These are phyloP conservation scores for Hyppa rectilinea DNA, from an alignment of 2,888 invertebrate genomes.

Conservation along the genomic window DNA sequence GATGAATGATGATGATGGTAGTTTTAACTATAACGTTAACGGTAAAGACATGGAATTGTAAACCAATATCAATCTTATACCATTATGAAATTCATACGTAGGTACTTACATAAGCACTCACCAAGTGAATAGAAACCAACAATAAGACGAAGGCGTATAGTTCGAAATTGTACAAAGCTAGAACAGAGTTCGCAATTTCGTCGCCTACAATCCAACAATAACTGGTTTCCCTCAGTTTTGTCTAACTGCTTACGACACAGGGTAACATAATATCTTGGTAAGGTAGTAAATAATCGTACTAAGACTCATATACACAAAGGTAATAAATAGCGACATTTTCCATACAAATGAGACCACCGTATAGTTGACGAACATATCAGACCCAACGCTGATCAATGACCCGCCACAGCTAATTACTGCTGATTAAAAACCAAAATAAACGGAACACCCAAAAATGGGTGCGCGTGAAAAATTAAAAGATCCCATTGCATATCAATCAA, in stretches of 20 bases:
- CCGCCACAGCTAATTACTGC: conserved; percentile 52
- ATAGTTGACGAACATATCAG: conserved; percentile 19
- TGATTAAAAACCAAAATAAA: conserved; percentile 38
- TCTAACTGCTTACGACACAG: conserved; percentile 17
- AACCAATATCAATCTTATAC: not conserved
- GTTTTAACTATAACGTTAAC: not conserved
- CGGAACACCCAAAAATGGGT: conserved; percentile 29
- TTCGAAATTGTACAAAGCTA: conserved; percentile 18
- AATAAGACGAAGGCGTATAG: conserved; percentile 26
- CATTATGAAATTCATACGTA: conserved; percentile 3
- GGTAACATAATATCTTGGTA: conserved; percentile 4
- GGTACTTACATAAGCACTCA: not conserved
- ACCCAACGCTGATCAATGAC: conserved; percentile 41
- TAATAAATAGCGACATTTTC: not conserved
- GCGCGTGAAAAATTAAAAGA: conserved; percentile 65
- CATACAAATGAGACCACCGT: conserved; percentile 28
- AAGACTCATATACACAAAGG: not conserved
- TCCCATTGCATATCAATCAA: conserved; percentile 82
- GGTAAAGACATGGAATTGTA: not conserved
- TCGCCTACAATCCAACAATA: conserved; percentile 37
- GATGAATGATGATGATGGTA: too few species aligned
- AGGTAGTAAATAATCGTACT: not conserved
- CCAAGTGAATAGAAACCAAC: conserved; percentile 8
- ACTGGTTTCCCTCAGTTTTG: conserved; percentile 43
- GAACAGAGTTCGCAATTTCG: conserved; percentile 28